phyloP scores from a whole-genome alignment of 2,888 invertebrate species.

The Rhingia rostrata region DNA sequence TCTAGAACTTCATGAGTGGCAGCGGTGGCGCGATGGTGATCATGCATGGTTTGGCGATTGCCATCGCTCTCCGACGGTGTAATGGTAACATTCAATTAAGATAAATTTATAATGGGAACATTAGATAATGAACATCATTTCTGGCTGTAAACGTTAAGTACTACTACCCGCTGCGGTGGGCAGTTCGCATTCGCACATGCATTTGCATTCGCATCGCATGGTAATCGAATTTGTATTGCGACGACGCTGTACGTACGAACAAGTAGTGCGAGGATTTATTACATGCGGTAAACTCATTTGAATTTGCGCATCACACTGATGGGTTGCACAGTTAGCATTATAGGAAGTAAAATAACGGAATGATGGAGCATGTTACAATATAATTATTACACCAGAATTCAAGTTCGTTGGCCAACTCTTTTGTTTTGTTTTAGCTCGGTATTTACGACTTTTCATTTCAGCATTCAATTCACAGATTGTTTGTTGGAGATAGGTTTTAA shows the following conservation, averaged over 20 bases:
- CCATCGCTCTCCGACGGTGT: conserved; percentile 46
- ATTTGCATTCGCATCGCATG: conserved; percentile 37
- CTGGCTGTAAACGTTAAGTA: conserved; percentile 56
- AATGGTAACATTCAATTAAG: conserved; percentile 72
- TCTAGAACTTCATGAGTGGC: conserved; percentile 4
- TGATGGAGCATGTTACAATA: conserved; percentile 4
- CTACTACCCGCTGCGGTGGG: conserved; percentile 9
- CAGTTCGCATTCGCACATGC: background rate
- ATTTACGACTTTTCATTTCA: no score
- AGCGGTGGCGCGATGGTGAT: conserved; percentile 35
- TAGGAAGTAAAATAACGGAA: conserved; percentile 37
- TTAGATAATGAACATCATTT: conserved; percentile 69
- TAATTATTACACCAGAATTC: conserved; percentile 26
- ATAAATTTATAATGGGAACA: conserved; percentile 69
- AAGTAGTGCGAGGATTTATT: conserved; percentile 10
- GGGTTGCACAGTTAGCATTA: conserved; percentile 12
- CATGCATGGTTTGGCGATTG: conserved; percentile 65
- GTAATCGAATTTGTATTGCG: conserved; percentile 39
- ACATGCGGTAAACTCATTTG: conserved; percentile 42
- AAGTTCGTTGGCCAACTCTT: conserved; percentile 59
- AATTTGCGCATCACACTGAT: conserved; percentile 29
- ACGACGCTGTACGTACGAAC: background rate
- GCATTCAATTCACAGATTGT: no score
- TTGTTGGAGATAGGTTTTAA: no score
- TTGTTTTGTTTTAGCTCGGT: conserved; percentile 20